Conservation (phyloP, 2,888 invertebrate genomes). For the Liodrosophila aerea region DNA sequence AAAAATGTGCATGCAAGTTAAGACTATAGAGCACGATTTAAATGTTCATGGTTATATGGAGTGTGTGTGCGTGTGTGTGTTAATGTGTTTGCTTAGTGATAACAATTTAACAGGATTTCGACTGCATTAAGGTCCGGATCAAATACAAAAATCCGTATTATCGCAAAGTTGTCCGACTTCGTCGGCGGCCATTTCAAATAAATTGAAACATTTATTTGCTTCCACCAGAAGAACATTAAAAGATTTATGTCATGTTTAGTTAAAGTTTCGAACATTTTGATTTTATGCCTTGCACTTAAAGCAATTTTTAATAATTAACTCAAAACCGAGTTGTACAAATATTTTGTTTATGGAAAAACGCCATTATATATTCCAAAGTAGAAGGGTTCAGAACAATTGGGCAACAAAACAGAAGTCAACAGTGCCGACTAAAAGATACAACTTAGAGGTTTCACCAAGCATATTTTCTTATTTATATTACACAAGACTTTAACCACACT, state of each 20-base stretch:
- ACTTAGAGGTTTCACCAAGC: slow-evolving; percentile 75
- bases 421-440: slow-evolving; percentile 16
- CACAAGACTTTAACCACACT: slow-evolving; percentile 43
- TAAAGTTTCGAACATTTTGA: not conserved
- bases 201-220: slow-evolving; percentile 72
- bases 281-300: slow-evolving; percentile 68
- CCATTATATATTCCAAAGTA: too few relatives aligned
- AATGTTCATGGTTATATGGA: slow-evolving; percentile 29
- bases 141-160: slow-evolving; percentile 57
- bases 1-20: slow-evolving; percentile 76
- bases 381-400: slow-evolving; percentile 1
- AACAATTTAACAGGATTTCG: slow-evolving; percentile 78
- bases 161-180: slow-evolving; percentile 66
- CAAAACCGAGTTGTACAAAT: slow-evolving; percentile 69
- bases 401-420: not conserved
- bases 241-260: slow-evolving; percentile 69
- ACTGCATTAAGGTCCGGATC: slow-evolving; percentile 74
- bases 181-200: slow-evolving; percentile 76
- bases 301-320: slow-evolving; percentile 78
- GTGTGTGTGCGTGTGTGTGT: slow-evolving; percentile 13
- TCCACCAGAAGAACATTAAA: slow-evolving; percentile 53
- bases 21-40: slow-evolving; percentile 52
- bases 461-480: slow-evolving; percentile 81
- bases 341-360: too few relatives aligned
- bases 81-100: slow-evolving; percentile 56